Evolutionary conservation across 2,113 vertebrate species (phyloP), one percentile per base, ranked within the genome.

Genomic region (Nettapus auritus): DNA sequence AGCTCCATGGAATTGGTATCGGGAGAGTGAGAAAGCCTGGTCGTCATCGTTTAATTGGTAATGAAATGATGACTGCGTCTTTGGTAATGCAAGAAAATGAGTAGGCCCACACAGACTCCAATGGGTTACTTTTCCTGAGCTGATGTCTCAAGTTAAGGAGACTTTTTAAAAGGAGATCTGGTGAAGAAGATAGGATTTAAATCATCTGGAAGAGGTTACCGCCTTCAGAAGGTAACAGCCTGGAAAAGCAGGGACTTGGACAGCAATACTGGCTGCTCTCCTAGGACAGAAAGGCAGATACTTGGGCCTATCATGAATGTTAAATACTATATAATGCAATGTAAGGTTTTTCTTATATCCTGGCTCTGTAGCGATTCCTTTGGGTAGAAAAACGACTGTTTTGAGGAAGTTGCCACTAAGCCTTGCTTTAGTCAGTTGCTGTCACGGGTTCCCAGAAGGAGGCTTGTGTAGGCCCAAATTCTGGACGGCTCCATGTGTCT

Each of bases 61-160:
- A 38, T 52, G 48, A 73, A 23, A 21, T 57, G 36, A 53, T 67
- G 21, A 31, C 40, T 70, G 40, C 10, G 3, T 11, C 19, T 90
- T 83, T 25, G 40, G 8, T 2, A 74, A 29, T 16, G n/a, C 34
- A 53, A 34, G 36, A 56, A 76, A 21, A 52, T 28, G 33, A 79
- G 28, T 38, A 44, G 7, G 23, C 15, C n/a, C 1, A 1, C 0
- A 0, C 26, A 75, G 31, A 28, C 16, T 78, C 25, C 16, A 57
- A 33, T 33, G 42, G 31, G 18, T 67, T 71, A 15, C 25, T 57
- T 86, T 64, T 73, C 26, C 50, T 86, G 40, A 17, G 38, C 21
- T 13, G 10, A 2, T 64, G 33, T 80, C 16, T 56, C 73, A 46
- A 10, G 44, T 33, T 18, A 33, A 52, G 79, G 38, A 6, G 5